Percentiles rank a stretch among this genome's conserved stretches.
Conservation (phyloP, 2,888 invertebrate genomes). For the Sthenelais limicola region DNA sequence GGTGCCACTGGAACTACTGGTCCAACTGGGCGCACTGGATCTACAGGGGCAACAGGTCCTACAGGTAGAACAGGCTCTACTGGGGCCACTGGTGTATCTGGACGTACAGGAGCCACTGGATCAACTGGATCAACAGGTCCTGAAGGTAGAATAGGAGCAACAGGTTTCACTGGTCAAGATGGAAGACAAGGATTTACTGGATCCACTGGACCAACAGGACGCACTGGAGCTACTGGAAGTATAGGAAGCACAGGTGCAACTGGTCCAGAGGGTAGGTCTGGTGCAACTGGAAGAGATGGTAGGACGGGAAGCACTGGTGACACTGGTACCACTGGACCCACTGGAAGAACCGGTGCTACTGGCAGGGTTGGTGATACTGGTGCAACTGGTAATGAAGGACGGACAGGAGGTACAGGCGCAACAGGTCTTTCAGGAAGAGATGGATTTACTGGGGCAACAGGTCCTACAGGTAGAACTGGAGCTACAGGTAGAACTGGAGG, state of each 20-base stretch:
- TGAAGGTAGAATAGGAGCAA: slow-evolving; percentile 37
- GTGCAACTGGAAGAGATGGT: slow-evolving; percentile 42
- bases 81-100: slow-evolving; percentile 46
- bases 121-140: slow-evolving; percentile 44
- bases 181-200: slow-evolving; percentile 46
- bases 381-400: slow-evolving; percentile 45
- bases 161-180: slow-evolving; percentile 40
- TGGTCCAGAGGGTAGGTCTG: slow-evolving; percentile 28
- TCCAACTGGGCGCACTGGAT: slow-evolving; percentile 42
- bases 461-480: slow-evolving; percentile 75
- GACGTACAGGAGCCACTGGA: slow-evolving; percentile 44
- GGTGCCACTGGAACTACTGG: slow-evolving; percentile 43
- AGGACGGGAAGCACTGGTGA: slow-evolving; percentile 40
- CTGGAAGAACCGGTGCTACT: slow-evolving; percentile 40
- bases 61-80: slow-evolving; percentile 41
- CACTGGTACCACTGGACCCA: slow-evolving; percentile 43
- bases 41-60: slow-evolving; percentile 41
- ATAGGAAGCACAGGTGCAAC: slow-evolving; percentile 36
- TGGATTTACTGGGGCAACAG: slow-evolving; percentile 45
- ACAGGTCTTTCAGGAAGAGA: slow-evolving; percentile 42
- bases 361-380: slow-evolving; percentile 44
- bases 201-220: slow-evolving; percentile 27
- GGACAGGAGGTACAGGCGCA: slow-evolving; percentile 45
- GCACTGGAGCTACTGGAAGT: slow-evolving; percentile 41
- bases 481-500: slow-evolving; percentile 6